phyloP scores from a whole-genome alignment of 1,140 invertebrate species.

The Microplitis demolitor region DNA sequence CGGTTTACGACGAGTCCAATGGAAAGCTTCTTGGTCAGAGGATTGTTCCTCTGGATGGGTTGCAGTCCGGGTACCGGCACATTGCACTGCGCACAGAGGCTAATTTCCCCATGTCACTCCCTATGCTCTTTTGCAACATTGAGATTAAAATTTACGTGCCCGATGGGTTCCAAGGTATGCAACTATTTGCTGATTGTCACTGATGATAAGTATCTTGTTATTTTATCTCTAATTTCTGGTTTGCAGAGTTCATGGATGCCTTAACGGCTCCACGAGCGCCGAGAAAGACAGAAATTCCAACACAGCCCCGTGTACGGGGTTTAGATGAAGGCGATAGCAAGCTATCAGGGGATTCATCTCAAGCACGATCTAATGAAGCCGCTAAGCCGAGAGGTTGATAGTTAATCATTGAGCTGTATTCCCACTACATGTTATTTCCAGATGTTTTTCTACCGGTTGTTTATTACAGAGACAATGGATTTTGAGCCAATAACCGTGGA shows the following conservation, averaged over 20 bases:
- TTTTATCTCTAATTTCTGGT: neutral
- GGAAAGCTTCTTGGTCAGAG: conserved; percentile 96
- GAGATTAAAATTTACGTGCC: conserved; percentile 99
- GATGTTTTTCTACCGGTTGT: conserved; percentile 22
- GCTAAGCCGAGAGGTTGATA: conserved; percentile 52
- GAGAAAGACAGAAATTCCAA: conserved; percentile 52
- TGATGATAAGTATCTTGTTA: neutral
- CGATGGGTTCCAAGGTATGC: conserved; percentile 92
- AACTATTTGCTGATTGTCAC: neutral
- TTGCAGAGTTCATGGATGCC: conserved; percentile 94
- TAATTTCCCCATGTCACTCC: conserved; percentile 98
- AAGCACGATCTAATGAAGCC: conserved; percentile 49
- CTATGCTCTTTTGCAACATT: conserved; percentile 98
- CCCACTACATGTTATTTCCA: conserved; percentile 11
- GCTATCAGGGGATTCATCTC: conserved; percentile 44
- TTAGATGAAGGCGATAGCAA: conserved; percentile 52
- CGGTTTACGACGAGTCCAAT: conserved; percentile 96
- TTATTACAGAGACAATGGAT: conserved; percentile 67
- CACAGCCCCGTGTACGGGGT: conserved; percentile 54
- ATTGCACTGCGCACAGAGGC: conserved; percentile 97
- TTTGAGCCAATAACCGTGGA: conserved; percentile 94
- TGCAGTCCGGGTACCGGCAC: conserved; percentile 97
- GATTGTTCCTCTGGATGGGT: conserved; percentile 95
- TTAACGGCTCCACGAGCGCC: conserved; percentile 94
- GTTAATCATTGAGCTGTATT: conserved; percentile 23